Percentiles rank a stretch among this genome's conserved stretches.
These are phyloP conservation scores for Axinella damicornis DNA, from an alignment of 37 sponge, comb jelly and placozoan species.

Conservation along the genomic window DNA sequence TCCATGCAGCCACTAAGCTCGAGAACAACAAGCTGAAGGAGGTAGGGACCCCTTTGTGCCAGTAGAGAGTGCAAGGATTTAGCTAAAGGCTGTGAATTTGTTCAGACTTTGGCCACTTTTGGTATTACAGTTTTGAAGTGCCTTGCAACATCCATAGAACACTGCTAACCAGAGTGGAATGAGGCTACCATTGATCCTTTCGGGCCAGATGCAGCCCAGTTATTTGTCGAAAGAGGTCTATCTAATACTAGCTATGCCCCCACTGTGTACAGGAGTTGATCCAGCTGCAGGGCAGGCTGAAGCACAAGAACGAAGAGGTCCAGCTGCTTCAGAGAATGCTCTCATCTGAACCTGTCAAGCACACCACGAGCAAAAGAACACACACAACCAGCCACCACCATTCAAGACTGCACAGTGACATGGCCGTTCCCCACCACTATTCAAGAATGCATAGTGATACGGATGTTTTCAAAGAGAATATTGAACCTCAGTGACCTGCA, in stretches of 20 bases:
- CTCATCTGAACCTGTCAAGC: neutral
- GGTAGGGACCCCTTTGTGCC: constrained; percentile 20
- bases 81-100: too few species aligned
- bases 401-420: neutral
- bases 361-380: neutral
- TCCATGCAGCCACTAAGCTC: constrained; percentile 73
- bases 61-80: neutral
- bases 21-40: constrained; percentile 85
- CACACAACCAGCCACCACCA: neutral
- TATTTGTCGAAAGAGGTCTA: too few species aligned
- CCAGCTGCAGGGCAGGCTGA: constrained; percentile 24
- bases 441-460: neutral
- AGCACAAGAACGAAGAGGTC: constrained; percentile 29
- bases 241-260: too few species aligned
- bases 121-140: too few species aligned
- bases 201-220: too few species aligned
- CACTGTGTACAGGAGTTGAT: constrained; percentile 45
- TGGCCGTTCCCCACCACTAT: neutral
- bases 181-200: too few species aligned
- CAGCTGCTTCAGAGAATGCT: constrained; percentile 20
- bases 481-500: neutral
- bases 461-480: constrained; percentile 15
- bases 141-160: too few species aligned
- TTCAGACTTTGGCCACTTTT: too few species aligned
- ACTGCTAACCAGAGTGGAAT: too few species aligned